These are phyloP conservation scores for Drosophila melanosoma DNA, from an alignment of 2,888 invertebrate genomes.

Conservation along the genomic window DNA sequence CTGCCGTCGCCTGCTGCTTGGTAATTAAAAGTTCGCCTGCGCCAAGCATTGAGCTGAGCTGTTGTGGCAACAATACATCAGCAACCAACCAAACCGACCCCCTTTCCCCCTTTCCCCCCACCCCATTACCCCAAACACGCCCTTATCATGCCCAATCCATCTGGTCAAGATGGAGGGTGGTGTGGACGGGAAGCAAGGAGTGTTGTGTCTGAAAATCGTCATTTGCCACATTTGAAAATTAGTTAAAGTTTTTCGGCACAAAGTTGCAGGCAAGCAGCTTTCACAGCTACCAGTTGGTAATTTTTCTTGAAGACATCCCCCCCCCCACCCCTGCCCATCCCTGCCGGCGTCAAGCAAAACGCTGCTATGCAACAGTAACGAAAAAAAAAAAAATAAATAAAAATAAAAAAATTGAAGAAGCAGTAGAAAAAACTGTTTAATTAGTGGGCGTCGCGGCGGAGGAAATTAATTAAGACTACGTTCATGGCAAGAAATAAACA, in stretches of 20 bases:
- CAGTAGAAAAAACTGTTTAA: conserved; percentile 65
- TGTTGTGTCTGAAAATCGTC: conserved; percentile 43
- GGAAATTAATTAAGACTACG: conserved; percentile 73
- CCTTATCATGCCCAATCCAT: conserved; percentile 1
- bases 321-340: background rate
- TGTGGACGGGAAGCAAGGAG: background rate
- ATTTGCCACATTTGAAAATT: conserved; percentile 76
- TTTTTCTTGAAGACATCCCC: conserved; percentile 28
- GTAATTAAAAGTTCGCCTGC: conserved; percentile 77
- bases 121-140: background rate
- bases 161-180: conserved; percentile 36
- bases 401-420: conserved; percentile 5
- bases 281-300: conserved; percentile 39
- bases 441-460: conserved; percentile 70
- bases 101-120: too few species aligned
- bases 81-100: conserved; percentile 35
- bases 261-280: conserved; percentile 49
- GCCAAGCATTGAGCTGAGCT: conserved; percentile 62
- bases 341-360: background rate
- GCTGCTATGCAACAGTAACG: background rate
- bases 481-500: conserved; percentile 29
- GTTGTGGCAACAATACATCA: conserved; percentile 77
- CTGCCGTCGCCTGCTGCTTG: conserved; percentile 62
- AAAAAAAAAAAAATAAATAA: background rate
- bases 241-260: conserved; percentile 68